Evolutionary conservation across 1,140 invertebrate species (phyloP).

Genomic region (Chymomyza costata): DNA sequence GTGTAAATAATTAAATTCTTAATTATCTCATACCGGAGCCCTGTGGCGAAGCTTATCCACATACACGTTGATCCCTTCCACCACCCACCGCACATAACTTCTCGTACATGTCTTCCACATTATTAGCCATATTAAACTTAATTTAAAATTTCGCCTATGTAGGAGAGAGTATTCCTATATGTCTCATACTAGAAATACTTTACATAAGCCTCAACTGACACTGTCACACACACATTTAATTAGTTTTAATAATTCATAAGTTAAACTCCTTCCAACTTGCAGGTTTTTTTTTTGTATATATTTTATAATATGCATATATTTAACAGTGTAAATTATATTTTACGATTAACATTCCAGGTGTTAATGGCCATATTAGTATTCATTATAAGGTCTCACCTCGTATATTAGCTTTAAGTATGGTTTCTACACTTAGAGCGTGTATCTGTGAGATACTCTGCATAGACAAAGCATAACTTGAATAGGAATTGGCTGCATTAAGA

Average conservation of each 20-base stretch:
- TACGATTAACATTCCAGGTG: conserved; percentile 45
- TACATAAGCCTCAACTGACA: conserved; percentile 1
- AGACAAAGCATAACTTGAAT: too few species aligned
- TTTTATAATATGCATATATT: too few species aligned
- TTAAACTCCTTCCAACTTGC: too few species aligned
- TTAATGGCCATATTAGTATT: conserved; percentile 72
- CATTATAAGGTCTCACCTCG: conserved; percentile 60
- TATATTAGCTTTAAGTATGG: too few species aligned
- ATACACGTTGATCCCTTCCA: conserved; percentile 1
- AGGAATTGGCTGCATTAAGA: too few species aligned
- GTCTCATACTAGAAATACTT: not conserved
- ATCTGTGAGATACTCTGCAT: too few species aligned
- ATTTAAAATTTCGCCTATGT: conserved; percentile 21
- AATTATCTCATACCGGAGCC: conserved; percentile 59
- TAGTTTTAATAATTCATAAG: conserved; percentile 68
- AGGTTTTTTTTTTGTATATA: too few species aligned
- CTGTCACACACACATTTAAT: conserved; percentile 58
- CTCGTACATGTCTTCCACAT: conserved; percentile 20
- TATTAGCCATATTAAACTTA: conserved; percentile 51
- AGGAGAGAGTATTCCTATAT: not conserved
- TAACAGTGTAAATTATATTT: conserved; percentile 56
- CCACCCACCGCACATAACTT: conserved; percentile 21
- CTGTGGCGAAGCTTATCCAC: conserved; percentile 1
- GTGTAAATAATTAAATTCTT: conserved; percentile 75
- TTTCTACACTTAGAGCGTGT: too few species aligned